These are phyloP conservation scores for Xenus cinereus DNA, from an alignment of 2,113 vertebrate species.

Conservation along the genomic window DNA sequence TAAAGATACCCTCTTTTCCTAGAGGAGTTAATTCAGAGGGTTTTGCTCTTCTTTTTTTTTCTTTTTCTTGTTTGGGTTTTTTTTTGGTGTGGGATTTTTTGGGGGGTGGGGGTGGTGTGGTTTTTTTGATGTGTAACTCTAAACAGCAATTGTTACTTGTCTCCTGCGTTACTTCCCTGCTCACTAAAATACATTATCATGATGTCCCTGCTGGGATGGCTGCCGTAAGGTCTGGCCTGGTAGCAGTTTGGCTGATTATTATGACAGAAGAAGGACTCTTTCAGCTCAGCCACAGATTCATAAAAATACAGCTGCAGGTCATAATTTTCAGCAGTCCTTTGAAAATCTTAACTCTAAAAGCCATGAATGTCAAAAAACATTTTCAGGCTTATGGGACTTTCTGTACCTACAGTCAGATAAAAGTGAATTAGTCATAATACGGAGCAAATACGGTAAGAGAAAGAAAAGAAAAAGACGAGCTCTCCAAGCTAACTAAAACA, in stretches of 20 bases:
- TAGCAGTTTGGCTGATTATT: slow-evolving; percentile 28
- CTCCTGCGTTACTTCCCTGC: neutral
- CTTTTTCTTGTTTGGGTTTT: neutral
- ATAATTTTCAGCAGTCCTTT: slow-evolving; percentile 57
- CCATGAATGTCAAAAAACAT: slow-evolving; percentile 28
- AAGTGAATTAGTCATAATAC: slow-evolving; percentile 40
- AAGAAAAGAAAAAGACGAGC: neutral
- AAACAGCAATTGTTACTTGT: neutral
- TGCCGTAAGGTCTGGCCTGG: neutral
- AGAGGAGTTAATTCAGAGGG: neutral
- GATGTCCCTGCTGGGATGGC: neutral
- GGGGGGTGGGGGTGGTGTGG: neutral
- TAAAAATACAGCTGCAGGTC: slow-evolving; percentile 22
- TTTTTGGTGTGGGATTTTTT: neutral
- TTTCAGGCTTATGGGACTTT: slow-evolving; percentile 34
- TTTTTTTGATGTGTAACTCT: neutral
- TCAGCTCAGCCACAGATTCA: slow-evolving; percentile 13
- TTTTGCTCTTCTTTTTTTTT: neutral
- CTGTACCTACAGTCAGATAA: slow-evolving; percentile 43
- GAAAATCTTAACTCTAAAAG: slow-evolving; percentile 49
- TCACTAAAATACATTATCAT: neutral
- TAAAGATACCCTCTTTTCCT: neutral
- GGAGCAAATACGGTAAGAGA: slow-evolving; percentile 10
- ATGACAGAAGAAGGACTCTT: slow-evolving; percentile 15
- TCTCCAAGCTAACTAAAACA: neutral